These are phyloP conservation scores for Peribatodes rhomboidaria DNA, from an alignment of 2,888 invertebrate species.

Conservation along the genomic window DNA sequence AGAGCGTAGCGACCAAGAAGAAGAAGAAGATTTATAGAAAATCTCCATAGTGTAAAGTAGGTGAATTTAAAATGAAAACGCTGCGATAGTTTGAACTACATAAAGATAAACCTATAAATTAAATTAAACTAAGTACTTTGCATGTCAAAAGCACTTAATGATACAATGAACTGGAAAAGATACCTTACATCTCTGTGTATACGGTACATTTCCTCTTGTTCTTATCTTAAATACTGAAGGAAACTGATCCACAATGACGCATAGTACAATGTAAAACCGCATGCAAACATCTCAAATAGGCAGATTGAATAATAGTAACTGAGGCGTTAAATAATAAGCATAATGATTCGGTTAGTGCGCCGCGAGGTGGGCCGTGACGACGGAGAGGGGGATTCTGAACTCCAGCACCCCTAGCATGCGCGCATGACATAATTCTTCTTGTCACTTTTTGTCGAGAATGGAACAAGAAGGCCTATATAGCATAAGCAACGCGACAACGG, in stretches of 20 bases:
- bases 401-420: too few relatives aligned
- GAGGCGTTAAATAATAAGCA: constrained; percentile 33
- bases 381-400: constrained; percentile 24
- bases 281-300: constrained; percentile 4
- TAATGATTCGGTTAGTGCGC: constrained; percentile 28
- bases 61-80: too few relatives aligned
- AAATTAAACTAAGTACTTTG: not conserved
- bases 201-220: not conserved
- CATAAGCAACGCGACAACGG: too few relatives aligned
- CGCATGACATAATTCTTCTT: too few relatives aligned
- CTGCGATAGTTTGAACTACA: too few relatives aligned
- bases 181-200: not conserved
- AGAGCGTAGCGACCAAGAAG: too few relatives aligned
- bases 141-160: not conserved
- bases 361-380: constrained; percentile 12
- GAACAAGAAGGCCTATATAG: too few relatives aligned
- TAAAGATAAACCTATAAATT: not conserved
- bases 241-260: constrained; percentile 14
- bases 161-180: not conserved
- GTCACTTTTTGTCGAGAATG: too few relatives aligned
- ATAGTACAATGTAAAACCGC: constrained; percentile 5
- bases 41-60: too few relatives aligned
- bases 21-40: too few relatives aligned
- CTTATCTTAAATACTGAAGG: constrained; percentile 8
- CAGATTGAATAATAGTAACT: not conserved